Evolutionary conservation across 2,113 vertebrate species (phyloP), one percentile per base, ranked within the genome.

Genomic region (Vimba vimba): DNA sequence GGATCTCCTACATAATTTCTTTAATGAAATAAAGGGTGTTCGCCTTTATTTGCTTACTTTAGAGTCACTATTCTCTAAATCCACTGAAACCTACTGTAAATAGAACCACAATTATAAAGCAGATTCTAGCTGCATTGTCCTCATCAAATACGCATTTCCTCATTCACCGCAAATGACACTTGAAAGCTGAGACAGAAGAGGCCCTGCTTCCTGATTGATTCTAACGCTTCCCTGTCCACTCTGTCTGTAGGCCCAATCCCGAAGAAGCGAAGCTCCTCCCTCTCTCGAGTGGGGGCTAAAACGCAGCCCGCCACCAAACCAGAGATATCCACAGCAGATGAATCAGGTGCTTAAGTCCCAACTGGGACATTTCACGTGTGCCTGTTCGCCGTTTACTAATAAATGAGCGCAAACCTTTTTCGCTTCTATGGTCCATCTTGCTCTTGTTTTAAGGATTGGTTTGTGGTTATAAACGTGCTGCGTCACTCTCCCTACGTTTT

Each of bases 221-320:
- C 6, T 93, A 93, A 94, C 82, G 83, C 74, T 90, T 79, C 85
- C 92, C 75, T 88, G 80, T 88, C 47, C 52, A 73, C 92, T 87
- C 71, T 93, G 89, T 97, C 91, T 92, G 85, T 95, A 98, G 97
- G 95, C 92, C 94, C 89, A 92, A 82, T 90, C 86, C 87, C 95
- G 93, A 96, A 94, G 95, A 97, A 93, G 92, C 96, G 96, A 93
- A 98, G 96, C 90, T 95, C 95, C 76, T 97, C 97, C 89, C 94
- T 98, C 89, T 95, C 86, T 91, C 97, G 96, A 93, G 94, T 95
- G 91, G 94, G 91, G 91, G 95, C 89, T 93, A 95, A 95, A 94
- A 88, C 91, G 30, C 93, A 93, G 3, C 89, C 92, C 62, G 89
- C 93, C 92, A 52, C 92, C 86, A 96, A 94, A 76, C 73, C 93